phyloP scores from a whole-genome alignment of 2,888 invertebrate genomes.

The Cosmorhoe ocellata region DNA sequence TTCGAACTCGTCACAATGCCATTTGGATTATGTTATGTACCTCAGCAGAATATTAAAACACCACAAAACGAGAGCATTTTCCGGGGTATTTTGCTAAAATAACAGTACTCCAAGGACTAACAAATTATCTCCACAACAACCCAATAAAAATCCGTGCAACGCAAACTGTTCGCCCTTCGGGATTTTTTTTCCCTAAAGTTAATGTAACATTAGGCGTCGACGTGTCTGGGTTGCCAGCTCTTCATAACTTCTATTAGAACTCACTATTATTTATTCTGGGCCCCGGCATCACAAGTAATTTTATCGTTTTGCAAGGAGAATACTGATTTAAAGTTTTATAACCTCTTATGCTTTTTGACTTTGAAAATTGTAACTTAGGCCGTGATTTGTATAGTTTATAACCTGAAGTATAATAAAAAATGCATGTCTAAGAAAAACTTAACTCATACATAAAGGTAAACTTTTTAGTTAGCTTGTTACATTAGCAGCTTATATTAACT shows the following conservation, averaged over 20 bases:
- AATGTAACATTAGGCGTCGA: conserved; percentile 52
- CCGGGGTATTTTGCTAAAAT: background rate
- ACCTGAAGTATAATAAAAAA: no score
- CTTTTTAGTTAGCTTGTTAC: no score
- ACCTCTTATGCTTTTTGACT: conserved; percentile 3
- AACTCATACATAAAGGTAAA: no score
- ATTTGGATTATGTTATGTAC: background rate
- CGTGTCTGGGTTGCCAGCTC: conserved; percentile 42
- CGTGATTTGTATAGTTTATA: conserved; percentile 3
- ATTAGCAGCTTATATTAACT: no score
- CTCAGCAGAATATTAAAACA: background rate
- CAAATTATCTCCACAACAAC: conserved; percentile 24
- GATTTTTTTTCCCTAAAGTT: conserved; percentile 40
- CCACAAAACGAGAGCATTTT: background rate
- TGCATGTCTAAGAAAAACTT: no score
- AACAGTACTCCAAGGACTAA: conserved; percentile 6
- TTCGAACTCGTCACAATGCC: background rate
- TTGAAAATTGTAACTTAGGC: background rate
- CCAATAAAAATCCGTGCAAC: conserved; percentile 26
- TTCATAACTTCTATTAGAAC: conserved; percentile 34
- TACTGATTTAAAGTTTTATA: conserved; percentile 26
- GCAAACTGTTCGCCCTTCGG: conserved; percentile 24
- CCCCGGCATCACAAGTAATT: conserved; percentile 24
- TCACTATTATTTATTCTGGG: conserved; percentile 11
- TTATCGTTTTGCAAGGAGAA: conserved; percentile 36